Conservation (phyloP, 2,797 vertebrate genomes). For the Craterocephalus amniculus region DNA sequence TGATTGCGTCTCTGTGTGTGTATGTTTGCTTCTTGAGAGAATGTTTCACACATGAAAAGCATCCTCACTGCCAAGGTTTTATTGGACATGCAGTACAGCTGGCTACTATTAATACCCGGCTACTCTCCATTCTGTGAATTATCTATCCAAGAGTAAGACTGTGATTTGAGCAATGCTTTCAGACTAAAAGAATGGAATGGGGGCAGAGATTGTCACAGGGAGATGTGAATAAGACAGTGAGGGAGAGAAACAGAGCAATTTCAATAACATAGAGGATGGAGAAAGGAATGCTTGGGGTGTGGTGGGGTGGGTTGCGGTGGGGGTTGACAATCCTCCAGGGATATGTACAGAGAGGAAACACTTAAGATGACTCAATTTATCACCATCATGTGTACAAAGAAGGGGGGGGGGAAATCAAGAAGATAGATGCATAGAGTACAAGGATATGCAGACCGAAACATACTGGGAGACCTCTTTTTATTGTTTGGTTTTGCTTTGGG, state of each 20-base stretch:
- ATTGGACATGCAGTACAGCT: slow-evolving; percentile 50
- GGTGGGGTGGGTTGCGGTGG: slow-evolving; percentile 25
- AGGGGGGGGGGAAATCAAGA: slow-evolving; percentile 39
- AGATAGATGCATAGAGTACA: slow-evolving; percentile 33
- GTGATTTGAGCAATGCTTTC: slow-evolving; percentile 64
- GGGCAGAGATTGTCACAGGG: slow-evolving; percentile 28
- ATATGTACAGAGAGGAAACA: slow-evolving; percentile 76
- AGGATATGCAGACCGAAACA: slow-evolving; percentile 60
- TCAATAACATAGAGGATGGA: slow-evolving; percentile 54
- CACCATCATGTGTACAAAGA: slow-evolving; percentile 75
- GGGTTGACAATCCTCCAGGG: slow-evolving; percentile 66
- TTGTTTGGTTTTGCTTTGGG: background rate
- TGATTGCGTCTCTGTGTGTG: background rate
- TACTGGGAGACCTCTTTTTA: slow-evolving; percentile 13
- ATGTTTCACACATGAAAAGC: slow-evolving; percentile 36
- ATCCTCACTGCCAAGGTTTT: slow-evolving; percentile 35
- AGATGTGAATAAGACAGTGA: slow-evolving; percentile 11
- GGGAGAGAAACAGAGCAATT: slow-evolving; percentile 33
- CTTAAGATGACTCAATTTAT: slow-evolving; percentile 82
- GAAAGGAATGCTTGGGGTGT: slow-evolving; percentile 57
- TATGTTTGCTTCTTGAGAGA: background rate
- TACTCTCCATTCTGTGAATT: slow-evolving; percentile 59
- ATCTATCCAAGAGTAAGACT: slow-evolving; percentile 68
- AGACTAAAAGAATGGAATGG: slow-evolving; percentile 45
- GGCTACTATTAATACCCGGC: slow-evolving; percentile 65